Evolutionary conservation across 2,113 vertebrate genomes (phyloP), one percentile per base, ranked within the genome.

Genomic region (Eolophus roseicapilla): DNA sequence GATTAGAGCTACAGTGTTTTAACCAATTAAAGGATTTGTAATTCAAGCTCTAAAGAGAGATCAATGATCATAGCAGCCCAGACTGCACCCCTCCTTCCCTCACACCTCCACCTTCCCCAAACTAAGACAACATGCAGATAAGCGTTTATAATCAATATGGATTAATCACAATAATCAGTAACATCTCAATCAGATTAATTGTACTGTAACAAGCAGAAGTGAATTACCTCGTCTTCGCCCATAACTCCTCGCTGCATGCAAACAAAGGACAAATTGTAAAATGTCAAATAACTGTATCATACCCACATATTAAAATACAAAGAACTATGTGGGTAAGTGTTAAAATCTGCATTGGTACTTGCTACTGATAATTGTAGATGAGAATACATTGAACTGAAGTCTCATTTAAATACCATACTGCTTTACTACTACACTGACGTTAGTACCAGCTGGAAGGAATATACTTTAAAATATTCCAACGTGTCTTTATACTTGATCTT

Each of bases 211-310:
- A 98, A 98, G 97, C 90, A 97, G 94, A 98, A 98, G 97, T 89
- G 85, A 95, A 98, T 99, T 99, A 99, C 99, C 99, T 99, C 99
- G 99, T 98, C 99, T 99, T 99, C 99, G 98, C 98, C 99, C 99
- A 99, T 98, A 99, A 98, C 99, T 99, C 98, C 99, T 99, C 74
- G 99, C 99, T 99, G 99, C 99, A 98, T 99, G 99, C 98, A 98
- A 98, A 98, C 98, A 98, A 98, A 99, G 98, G 97, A 99, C 97
- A 99, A 97, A 99, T 98, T 93, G 90, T 98, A 97, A 98, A 97
- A 96, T 93, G 78, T 98, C 97, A 98, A 94, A 33, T 88, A 96
- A 97, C 94, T 97, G 90, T 87, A 97, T 90, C 79, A 94, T 96
- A 93, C 97, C 97, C 96, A 97, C 95, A 86, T 82, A 73, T 31